Conservation (phyloP, 2,797 vertebrate species). For the Darevskia nairensis region DNA sequence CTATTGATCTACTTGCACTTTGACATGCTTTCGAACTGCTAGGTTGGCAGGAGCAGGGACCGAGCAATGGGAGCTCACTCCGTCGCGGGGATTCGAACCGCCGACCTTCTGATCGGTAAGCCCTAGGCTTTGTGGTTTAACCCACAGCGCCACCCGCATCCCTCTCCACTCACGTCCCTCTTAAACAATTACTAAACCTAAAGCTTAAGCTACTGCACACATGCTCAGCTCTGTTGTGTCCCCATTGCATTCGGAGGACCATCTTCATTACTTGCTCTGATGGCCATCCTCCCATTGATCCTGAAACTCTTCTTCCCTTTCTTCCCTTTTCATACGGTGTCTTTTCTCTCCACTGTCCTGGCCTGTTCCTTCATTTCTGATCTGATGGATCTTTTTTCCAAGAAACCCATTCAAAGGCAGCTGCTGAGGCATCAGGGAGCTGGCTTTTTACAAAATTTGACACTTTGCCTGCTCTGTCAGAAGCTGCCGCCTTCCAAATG, state of each 20-base stretch:
- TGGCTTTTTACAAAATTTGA: slow-evolving; percentile 40
- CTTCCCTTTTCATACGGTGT: neutral
- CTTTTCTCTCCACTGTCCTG: slow-evolving; percentile 8
- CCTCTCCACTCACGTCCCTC: too few relatives aligned
- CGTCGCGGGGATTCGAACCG: too few relatives aligned
- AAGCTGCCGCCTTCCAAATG: slow-evolving; percentile 47
- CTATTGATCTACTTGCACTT: too few relatives aligned
- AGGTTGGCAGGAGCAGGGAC: too few relatives aligned
- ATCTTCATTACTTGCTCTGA: slow-evolving; percentile 26
- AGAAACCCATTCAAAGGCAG: slow-evolving; percentile 36
- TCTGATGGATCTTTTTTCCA: slow-evolving; percentile 31
- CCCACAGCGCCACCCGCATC: too few relatives aligned
- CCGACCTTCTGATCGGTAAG: too few relatives aligned
- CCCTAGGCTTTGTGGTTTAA: too few relatives aligned
- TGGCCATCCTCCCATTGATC: slow-evolving; percentile 10
- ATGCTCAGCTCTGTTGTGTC: slow-evolving; percentile 1
- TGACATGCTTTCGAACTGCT: too few relatives aligned
- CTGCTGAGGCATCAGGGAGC: slow-evolving; percentile 47
- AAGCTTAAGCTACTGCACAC: too few relatives aligned
- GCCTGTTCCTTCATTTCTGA: slow-evolving; percentile 43
- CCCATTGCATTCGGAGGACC: neutral
- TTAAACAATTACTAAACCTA: too few relatives aligned
- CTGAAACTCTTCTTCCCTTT: slow-evolving; percentile 6
- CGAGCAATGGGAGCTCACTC: too few relatives aligned
- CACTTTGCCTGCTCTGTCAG: slow-evolving; percentile 52